Evolutionary conservation across 1,140 invertebrate species (phyloP).

Genomic region (Lethrus apterus): DNA sequence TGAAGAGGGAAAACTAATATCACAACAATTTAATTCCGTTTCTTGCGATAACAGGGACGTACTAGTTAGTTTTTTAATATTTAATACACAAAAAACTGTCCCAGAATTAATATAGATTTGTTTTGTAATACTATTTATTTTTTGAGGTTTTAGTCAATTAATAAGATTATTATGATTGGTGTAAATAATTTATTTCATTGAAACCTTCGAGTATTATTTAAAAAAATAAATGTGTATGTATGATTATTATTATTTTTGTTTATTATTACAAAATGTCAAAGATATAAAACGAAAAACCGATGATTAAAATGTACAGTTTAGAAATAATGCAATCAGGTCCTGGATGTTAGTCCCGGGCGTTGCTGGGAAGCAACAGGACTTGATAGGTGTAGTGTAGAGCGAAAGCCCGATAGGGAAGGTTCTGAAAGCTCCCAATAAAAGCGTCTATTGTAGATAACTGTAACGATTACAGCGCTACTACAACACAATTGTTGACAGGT

Average conservation of each 20-base stretch:
- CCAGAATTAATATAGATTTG: too few species aligned
- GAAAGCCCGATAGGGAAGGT: slow-evolving; percentile 16
- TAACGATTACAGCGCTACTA: slow-evolving; percentile 10
- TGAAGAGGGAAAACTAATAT: too few species aligned
- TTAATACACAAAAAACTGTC: too few species aligned
- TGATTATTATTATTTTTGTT: not conserved
- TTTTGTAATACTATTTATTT: too few species aligned
- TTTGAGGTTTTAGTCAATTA: too few species aligned
- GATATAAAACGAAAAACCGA: not conserved
- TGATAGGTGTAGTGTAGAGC: slow-evolving; percentile 15
- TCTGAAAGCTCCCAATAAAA: slow-evolving; percentile 1
- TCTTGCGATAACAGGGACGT: too few species aligned
- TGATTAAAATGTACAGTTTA: too few species aligned
- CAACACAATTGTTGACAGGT: slow-evolving; percentile 12
- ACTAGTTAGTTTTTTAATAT: too few species aligned
- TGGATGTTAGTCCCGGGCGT: slow-evolving; percentile 21
- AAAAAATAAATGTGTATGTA: not conserved
- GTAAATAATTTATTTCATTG: not conserved
- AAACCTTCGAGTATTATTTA: not conserved
- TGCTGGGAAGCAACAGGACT: slow-evolving; percentile 19
- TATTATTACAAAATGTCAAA: too few species aligned
- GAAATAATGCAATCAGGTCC: slow-evolving; percentile 13
- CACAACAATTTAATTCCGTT: too few species aligned
- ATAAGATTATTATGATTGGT: not conserved
- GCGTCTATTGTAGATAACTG: slow-evolving; percentile 9